Evolutionary conservation across 37 sponge, comb jelly and placozoan species (phyloP), one percentile per base, ranked within the genome.

Genomic region (Tethya wilhelma): DNA sequence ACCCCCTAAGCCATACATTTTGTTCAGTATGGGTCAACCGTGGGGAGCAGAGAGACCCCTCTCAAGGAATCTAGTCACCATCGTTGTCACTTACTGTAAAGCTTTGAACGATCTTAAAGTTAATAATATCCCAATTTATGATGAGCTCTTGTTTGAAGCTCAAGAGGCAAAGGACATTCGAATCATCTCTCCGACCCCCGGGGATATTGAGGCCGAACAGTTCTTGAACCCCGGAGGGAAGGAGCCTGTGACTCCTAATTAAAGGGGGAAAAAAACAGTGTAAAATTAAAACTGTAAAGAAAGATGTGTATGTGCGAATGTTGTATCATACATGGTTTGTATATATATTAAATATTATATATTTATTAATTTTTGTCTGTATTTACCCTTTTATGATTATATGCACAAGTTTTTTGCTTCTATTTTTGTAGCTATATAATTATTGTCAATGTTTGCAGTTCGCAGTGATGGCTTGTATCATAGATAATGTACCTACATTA

Each of bases 1-100:
- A 3, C 71, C 78, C 38, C 95, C 95, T 14, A 91, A 84, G 23
- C 86, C 95, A 2, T 91, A 87, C 38, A 80, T 85, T 2, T 49
- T 88, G 34, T 57, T 95, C 66, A 87, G 85, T 40, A 66, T 95
- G 31, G 91, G 95, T 14, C 89, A 95, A 69, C 85, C 89, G 31
- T 95, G 95, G 95, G 88, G 85, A 55, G 74, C 75, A 44, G 84
- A 83, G 36, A 25, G 86, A n/a, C 92, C 91, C 20, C 77, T 90
- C 64, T 82, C 80, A 29, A 68, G 85, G 62, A 91, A 81, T 62
- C 49, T 85, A 25, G 70, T 95, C n/a, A 87, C 84, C 38, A 38
- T 92, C 0, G 80, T 83, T 31, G 80, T 87, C 3, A 83, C 83
- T 33, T 75, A 81, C 75, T 81, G 83, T 45, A 78, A 79, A 53